phyloP scores from a whole-genome alignment of 2,797 vertebrate genomes.

The Pogoniulus pusillus region DNA sequence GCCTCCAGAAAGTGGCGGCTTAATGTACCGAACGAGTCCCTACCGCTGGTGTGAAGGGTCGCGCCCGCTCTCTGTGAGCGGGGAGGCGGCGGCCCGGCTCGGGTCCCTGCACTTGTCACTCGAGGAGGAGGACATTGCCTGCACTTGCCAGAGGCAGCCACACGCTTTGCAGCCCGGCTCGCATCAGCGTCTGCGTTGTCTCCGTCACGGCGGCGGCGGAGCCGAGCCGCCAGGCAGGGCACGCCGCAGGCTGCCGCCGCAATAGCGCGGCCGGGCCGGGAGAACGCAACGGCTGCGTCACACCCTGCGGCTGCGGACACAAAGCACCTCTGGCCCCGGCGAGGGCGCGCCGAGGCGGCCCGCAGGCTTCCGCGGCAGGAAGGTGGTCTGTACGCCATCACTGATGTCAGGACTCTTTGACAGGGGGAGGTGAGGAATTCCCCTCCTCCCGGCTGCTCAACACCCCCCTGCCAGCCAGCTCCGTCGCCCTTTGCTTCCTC shows the following conservation, averaged over 20 bases:
- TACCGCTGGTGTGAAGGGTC: not conserved
- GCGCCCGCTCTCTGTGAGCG: rapidly evolving
- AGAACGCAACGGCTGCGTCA: rapidly evolving
- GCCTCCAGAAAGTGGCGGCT: not conserved
- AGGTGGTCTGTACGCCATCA: rapidly evolving
- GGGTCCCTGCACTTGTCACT: not conserved
- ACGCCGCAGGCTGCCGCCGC: rapidly evolving
- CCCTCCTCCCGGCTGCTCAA: not conserved
- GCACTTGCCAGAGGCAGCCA: not conserved
- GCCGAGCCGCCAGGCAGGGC: not conserved
- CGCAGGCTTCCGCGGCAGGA: not conserved
- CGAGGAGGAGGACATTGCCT: not conserved
- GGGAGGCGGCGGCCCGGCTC: not conserved
- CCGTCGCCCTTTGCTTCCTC: not conserved
- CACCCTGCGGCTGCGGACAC: rapidly evolving
- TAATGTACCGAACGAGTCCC: not conserved
- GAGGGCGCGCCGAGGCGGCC: rapidly evolving
- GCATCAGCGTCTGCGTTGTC: not conserved
- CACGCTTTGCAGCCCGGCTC: not conserved
- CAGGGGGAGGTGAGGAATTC: not conserved
- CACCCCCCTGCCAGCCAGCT: not conserved
- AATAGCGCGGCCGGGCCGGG: rapidly evolving
- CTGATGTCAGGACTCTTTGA: not conserved
- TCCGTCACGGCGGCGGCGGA: not conserved
- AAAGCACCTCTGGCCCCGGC: rapidly evolving